Evolutionary conservation across 2,888 invertebrate species (phyloP).

Genomic region (Alitta virens): DNA sequence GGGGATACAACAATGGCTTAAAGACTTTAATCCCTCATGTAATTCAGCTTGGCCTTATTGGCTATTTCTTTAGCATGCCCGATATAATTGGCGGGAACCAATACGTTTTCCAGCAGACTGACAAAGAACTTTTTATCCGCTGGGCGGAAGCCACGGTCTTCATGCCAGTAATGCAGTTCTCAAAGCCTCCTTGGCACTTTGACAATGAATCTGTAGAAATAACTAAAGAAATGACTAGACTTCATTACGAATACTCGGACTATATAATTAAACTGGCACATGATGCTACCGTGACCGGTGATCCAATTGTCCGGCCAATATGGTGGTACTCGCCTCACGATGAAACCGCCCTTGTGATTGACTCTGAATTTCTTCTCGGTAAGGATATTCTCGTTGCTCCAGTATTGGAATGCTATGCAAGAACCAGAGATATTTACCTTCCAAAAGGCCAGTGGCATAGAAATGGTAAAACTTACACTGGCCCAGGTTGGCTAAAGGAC

Average conservation of each 20-base stretch:
- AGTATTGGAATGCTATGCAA: conserved; percentile 41
- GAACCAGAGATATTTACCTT: conserved; percentile 43
- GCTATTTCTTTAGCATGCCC: conserved; percentile 86
- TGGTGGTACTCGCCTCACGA: conserved; percentile 12
- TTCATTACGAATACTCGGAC: conserved; percentile 16
- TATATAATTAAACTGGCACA: conserved; percentile 5
- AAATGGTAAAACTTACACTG: neutral
- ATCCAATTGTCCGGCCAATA: conserved; percentile 11
- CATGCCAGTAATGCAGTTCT: conserved; percentile 87
- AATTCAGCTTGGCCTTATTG: conserved; percentile 66
- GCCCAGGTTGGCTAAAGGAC: neutral
- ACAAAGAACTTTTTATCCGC: conserved; percentile 64
- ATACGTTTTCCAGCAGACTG: conserved; percentile 35
- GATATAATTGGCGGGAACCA: conserved; percentile 86
- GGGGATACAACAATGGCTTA: conserved; percentile 76
- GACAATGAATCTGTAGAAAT: conserved; percentile 63
- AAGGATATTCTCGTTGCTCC: conserved; percentile 51
- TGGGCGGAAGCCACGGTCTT: conserved; percentile 88
- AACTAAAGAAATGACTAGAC: conserved; percentile 23
- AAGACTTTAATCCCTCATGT: conserved; percentile 81
- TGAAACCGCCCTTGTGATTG: neutral
- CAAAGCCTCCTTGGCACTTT: conserved; percentile 84
- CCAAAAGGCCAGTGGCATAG: conserved; percentile 26
- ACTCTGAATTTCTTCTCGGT: conserved; percentile 59
- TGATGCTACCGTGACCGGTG: neutral